Percentiles rank a stretch among this genome's conserved stretches.
Evolutionary conservation across 2,888 invertebrate genomes (phyloP).

Genomic region (Cerastoderma edule): DNA sequence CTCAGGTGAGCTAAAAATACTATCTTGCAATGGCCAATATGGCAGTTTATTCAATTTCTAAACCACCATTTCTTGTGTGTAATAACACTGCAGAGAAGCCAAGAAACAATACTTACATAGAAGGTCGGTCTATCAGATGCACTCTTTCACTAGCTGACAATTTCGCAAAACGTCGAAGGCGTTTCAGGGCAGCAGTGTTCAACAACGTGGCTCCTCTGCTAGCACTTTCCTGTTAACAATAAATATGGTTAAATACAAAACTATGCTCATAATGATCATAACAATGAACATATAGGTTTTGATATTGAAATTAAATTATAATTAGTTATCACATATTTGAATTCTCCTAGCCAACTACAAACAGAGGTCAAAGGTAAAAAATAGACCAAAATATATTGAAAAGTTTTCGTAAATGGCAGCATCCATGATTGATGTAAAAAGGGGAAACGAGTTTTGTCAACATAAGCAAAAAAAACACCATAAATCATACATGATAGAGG

Average conservation of each 20-base stretch:
- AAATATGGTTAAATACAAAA: not conserved
- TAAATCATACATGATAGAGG: too few species aligned
- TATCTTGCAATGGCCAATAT: too few species aligned
- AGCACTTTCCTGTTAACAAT: not conserved
- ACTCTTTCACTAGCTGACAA: not conserved
- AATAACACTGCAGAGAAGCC: too few species aligned
- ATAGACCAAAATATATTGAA: too few species aligned
- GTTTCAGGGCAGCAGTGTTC: slow-evolving; percentile 6
- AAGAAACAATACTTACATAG: too few species aligned
- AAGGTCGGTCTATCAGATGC: not conserved
- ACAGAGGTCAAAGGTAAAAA: too few species aligned
- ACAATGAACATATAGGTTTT: not conserved
- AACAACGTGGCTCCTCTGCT: slow-evolving; percentile 1
- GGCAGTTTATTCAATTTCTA: too few species aligned
- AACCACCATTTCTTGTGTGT: too few species aligned
- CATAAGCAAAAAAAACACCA: too few species aligned
- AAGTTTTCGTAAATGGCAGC: not conserved
- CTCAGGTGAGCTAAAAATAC: too few species aligned
- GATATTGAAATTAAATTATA: not conserved
- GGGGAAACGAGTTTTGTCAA: too few species aligned
- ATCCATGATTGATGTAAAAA: not conserved
- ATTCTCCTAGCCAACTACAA: not conserved
- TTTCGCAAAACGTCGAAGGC: not conserved
- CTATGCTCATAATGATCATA: not conserved
- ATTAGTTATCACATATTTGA: too few species aligned